Percentiles rank a stretch among this genome's conserved stretches.
These are phyloP conservation scores for Acanthochromis polyacanthus DNA, from an alignment of 2,113 vertebrate species.

Conservation along the genomic window DNA sequence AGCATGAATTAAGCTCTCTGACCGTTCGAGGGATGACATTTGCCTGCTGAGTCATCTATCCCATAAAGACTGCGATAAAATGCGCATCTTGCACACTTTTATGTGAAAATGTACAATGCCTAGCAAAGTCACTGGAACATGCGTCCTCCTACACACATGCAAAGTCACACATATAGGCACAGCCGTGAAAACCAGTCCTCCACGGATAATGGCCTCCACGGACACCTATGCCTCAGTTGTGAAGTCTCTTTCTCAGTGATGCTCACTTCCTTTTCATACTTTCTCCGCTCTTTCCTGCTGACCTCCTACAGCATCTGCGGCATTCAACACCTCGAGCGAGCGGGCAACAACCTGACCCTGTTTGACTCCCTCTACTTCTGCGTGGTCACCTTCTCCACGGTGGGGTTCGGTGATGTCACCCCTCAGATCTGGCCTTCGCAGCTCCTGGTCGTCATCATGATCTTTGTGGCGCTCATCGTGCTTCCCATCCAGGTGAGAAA, in stretches of 20 bases:
- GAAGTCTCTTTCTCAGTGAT: conserved; percentile 10
- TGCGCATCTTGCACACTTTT: background rate
- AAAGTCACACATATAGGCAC: conserved; percentile 35
- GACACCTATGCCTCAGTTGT: conserved; percentile 5
- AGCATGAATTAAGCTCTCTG: conserved; percentile 48
- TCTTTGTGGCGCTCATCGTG: conserved; percentile 89
- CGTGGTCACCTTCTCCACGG: conserved; percentile 89
- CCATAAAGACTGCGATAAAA: conserved; percentile 45
- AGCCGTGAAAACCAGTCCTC: conserved; percentile 26
- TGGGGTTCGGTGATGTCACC: conserved; percentile 88
- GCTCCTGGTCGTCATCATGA: conserved; percentile 90
- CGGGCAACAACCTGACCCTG: conserved; percentile 87
- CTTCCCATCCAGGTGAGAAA: conserved; percentile 87
- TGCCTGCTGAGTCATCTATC: conserved; percentile 56
- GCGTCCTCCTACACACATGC: conserved; percentile 19
- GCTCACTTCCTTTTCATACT: conserved; percentile 8
- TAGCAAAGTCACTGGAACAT: conserved; percentile 1
- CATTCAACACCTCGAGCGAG: conserved; percentile 87
- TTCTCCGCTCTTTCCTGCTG: conserved; percentile 12
- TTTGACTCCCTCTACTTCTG: conserved; percentile 90
- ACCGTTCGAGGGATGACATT: conserved; percentile 71
- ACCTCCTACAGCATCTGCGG: conserved; percentile 82
- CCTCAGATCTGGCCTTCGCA: conserved; percentile 90
- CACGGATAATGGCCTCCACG: background rate
- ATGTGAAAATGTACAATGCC: conserved; percentile 25